Evolutionary conservation across 2,113 vertebrate genomes (phyloP).

Genomic region (Macquaria ambigua): DNA sequence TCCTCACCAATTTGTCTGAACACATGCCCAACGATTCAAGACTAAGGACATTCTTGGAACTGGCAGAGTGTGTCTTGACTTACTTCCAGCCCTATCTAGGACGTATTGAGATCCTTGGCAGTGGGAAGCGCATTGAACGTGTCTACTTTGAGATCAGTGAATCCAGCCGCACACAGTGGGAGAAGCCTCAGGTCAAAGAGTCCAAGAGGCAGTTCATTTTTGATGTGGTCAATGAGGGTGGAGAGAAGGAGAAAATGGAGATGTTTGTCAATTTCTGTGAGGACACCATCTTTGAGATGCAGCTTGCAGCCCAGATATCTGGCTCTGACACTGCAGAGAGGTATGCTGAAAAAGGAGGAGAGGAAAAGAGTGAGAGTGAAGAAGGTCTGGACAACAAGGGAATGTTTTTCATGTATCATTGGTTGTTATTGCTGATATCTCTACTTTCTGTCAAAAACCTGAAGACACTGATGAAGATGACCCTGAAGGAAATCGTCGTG

Average conservation of each 20-base stretch:
- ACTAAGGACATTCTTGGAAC: constrained; percentile 90
- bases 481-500: constrained; percentile 86
- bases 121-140: constrained; percentile 94
- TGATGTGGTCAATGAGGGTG: constrained; percentile 93
- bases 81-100: constrained; percentile 94
- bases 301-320: constrained; percentile 94
- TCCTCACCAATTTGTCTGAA: constrained; percentile 95
- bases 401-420: constrained; percentile 83
- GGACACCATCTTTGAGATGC: constrained; percentile 99
- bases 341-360: constrained; percentile 82
- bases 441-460: constrained; percentile 90
- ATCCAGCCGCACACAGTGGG: constrained; percentile 96
- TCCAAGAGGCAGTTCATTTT: constrained; percentile 98
- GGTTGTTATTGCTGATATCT: constrained; percentile 84
- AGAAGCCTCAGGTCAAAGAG: constrained; percentile 98
- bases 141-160: constrained; percentile 98
- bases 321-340: constrained; percentile 86
- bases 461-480: constrained; percentile 91
- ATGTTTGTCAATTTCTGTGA: constrained; percentile 98
- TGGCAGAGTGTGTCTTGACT: constrained; percentile 91
- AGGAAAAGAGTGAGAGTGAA: constrained; percentile 71
- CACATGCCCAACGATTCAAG: constrained; percentile 94
- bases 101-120: constrained; percentile 96
- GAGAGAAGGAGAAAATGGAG: constrained; percentile 98
- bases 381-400: constrained; percentile 77